Evolutionary conservation across 2,888 invertebrate species (phyloP).

Genomic region (Polia nebulosa): DNA sequence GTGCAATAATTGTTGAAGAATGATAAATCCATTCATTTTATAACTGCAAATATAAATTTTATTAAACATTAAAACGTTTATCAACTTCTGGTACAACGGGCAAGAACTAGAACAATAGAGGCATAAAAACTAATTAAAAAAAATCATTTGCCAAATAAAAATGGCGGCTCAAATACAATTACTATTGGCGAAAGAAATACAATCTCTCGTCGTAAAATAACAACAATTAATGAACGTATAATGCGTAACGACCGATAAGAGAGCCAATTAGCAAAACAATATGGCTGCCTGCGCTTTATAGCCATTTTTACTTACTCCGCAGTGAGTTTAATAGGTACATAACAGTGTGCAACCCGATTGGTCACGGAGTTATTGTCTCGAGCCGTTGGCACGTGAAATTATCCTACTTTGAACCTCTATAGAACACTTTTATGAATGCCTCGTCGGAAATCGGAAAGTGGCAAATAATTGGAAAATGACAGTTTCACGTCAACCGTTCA

Average conservation of each 20-base stretch:
- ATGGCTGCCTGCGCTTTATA: constrained; percentile 74
- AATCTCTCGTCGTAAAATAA: constrained; percentile 82
- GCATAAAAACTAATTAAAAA: constrained; percentile 61
- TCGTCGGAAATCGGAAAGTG: constrained; percentile 49
- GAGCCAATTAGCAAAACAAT: constrained; percentile 85
- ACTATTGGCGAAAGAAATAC: constrained; percentile 77
- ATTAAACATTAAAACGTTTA: constrained; percentile 19
- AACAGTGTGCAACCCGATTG: constrained; percentile 74
- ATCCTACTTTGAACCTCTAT: constrained; percentile 68
- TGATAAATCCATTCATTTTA: constrained; percentile 22
- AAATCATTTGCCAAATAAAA: constrained; percentile 63
- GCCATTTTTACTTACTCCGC: constrained; percentile 74
- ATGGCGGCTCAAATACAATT: constrained; percentile 67
- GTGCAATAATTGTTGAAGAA: constrained; percentile 5
- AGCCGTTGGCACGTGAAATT: constrained; percentile 75
- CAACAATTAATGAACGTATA: constrained; percentile 84
- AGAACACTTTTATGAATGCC: constrained; percentile 52
- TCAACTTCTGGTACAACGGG: constrained; percentile 33
- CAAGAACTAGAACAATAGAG: constrained; percentile 57
- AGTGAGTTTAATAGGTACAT: constrained; percentile 67
- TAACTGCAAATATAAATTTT: constrained; percentile 7
- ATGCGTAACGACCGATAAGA: constrained; percentile 84
- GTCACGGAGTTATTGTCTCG: constrained; percentile 75
- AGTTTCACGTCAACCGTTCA: constrained; percentile 22
- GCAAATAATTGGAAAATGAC: constrained; percentile 46